Base-by-base conservation (phyloP, 2,113 vertebrate genomes). In the Lamprotornis superbus region DNA sequence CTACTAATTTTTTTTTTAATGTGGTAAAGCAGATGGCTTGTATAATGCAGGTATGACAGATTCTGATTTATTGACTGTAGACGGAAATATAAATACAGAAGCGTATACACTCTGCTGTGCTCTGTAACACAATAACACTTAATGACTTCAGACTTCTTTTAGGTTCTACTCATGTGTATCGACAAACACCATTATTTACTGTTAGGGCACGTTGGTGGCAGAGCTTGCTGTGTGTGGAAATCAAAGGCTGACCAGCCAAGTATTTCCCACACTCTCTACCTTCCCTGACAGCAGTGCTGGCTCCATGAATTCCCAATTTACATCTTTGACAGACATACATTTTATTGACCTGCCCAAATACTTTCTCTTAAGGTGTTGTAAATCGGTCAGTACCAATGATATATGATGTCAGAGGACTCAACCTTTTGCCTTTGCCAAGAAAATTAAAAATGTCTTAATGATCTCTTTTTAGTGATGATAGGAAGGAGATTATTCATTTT, bases 1-100 rank as follows among this genome's bases (percentile, higher is more conserved):
- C 90, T 88, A 82, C 92, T 93, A 82, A 12, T 85, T 83, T 76
- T 95, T 94, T 83, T 94, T 83, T 94, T 81, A 93, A 87, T 37
- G 85, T 87, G 22, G 40, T 19, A 90, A 92, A 89, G 95, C 97
- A 97, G 96, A 97, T 97, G 97, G 95, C 73, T 91, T 83, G 74
- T 79, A 69, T 92, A 84, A 76, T 47, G 81, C 94, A 97, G 96
- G 97, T 98, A 94, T 52, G 94, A 77, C 81, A 91, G 85, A 75
- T 91, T 95, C 90, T 96, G 88, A 93, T 95, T 97, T 96, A 91
- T 93, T 91, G 64, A 47, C 65, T 74, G 93, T 87, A 61, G 55
- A 77, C 47, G 77, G 91, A 92, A 94, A 92, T 67, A 94, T 92
- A 89, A 97, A 97, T 97, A 97, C 92, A 96, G 92, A 95, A 91